phyloP scores from a whole-genome alignment of 1,140 invertebrate species.

The Ostrea edulis region DNA sequence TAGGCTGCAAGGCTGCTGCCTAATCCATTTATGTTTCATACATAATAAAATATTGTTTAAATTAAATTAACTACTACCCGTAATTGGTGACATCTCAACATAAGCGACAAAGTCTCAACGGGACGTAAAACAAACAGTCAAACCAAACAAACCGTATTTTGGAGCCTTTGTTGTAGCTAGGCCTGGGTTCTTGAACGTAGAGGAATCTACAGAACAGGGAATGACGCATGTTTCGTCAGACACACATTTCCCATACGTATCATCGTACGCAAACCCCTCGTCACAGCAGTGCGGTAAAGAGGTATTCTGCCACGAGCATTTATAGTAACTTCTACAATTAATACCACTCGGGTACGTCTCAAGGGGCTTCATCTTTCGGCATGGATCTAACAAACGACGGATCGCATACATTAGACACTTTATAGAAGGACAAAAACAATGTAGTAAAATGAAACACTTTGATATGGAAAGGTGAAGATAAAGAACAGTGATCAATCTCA shows the following conservation, averaged over 20 bases:
- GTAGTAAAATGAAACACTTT: no score
- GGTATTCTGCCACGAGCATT: background rate
- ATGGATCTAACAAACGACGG: background rate
- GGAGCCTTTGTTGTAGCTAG: background rate
- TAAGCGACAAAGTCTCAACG: no score
- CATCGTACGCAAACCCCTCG: background rate
- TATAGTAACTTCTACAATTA: constrained; percentile 24
- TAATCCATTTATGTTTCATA: no score
- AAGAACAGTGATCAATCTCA: no score
- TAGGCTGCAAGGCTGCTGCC: no score
- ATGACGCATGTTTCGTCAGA: background rate
- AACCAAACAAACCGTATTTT: background rate
- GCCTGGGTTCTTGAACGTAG: background rate
- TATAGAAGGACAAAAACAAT: no score
- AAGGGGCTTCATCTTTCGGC: background rate
- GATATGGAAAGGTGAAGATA: no score
- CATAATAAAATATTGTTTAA: no score
- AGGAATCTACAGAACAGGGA: background rate
- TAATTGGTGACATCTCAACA: no score
- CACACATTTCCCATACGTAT: background rate
- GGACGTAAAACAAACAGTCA: no score
- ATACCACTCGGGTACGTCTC: background rate
- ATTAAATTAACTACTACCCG: no score
- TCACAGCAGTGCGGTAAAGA: background rate
- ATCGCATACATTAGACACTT: background rate